Evolutionary conservation across 2,113 vertebrate species (phyloP), one percentile per base, ranked within the genome.

Genomic region (Pogona vitticeps): DNA sequence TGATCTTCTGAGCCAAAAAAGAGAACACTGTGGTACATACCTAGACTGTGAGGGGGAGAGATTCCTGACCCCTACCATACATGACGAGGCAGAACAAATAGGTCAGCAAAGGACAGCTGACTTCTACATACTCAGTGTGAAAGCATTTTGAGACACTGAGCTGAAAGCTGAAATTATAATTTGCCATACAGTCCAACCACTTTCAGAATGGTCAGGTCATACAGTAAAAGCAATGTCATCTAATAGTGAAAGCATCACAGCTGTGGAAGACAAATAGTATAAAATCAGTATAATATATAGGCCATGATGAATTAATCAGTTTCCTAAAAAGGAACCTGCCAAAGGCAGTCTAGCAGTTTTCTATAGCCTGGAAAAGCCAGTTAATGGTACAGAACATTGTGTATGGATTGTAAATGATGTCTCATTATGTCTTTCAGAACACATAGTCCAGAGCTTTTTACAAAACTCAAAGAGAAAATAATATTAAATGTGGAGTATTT

Each of bases 1-100:
- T 26, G 23, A 23, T 65, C 61, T 65, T 65, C 23, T 52, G 46
- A 10, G 23, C 23, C 6, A 21, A 26, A 65, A 65, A 65, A 21
- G 23, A 26, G 61, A 65, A 12, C 23, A 65, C 23, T 65, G 61
- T 65, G 5, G 4, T 23, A 20, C 6, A 26, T 65, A 21, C 18
- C 61, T 65, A 26, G 17, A 23, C 61, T 61, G 59, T 61, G 20
- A 61, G 8, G 14, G n/a, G n/a, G 20, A 61, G 59, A 61, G 20
- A 61, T 61, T 65, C 18, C 61, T 65, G 18, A 65, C 20, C 23
- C 23, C 61, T 65, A 26, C 61, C 61, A 65, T 65, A 21, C 61
- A 20, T 26, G 23, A 65, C 6, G 23, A 61, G 61, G 42, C 63
- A 86, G 63, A 63, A 84, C 90, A 84, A 90, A 82, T 1, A 76